Conservation (phyloP, 2,888 invertebrate species). For the Aproaerema taeniolella region DNA sequence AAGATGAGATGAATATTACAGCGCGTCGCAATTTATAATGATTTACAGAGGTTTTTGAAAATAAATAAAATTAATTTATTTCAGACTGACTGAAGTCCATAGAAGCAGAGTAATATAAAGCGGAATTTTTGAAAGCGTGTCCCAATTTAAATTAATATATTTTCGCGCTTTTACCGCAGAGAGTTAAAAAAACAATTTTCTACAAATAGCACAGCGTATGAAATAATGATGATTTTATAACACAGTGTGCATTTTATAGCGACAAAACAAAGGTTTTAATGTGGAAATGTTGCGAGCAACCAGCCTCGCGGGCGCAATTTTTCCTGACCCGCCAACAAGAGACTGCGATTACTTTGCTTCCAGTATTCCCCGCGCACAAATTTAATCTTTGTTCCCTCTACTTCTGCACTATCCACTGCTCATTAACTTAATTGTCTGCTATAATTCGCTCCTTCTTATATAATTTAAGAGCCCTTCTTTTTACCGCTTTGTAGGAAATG, state of each 20-base stretch:
- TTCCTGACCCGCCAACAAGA: slow-evolving; percentile 27
- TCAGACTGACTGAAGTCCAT: no score
- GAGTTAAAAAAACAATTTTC: not conserved
- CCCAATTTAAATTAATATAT: no score
- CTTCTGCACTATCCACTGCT: slow-evolving; percentile 24
- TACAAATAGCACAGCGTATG: not conserved
- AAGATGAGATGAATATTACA: no score
- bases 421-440: slow-evolving; percentile 28
- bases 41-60: no score
- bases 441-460: slow-evolving; percentile 14
- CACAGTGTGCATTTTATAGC: slow-evolving; percentile 18
- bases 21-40: no score
- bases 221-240: slow-evolving; percentile 2
- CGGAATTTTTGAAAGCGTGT: no score
- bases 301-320: slow-evolving; percentile 32
- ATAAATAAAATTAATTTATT: no score
- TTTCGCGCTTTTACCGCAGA: no score
- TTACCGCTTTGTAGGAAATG: slow-evolving; percentile 17
- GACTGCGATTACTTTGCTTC: slow-evolving; percentile 29
- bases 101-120: no score
- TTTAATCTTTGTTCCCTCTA: slow-evolving; percentile 32
- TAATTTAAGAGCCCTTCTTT: not conserved
- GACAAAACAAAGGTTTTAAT: slow-evolving; percentile 33
- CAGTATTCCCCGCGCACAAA: slow-evolving; percentile 33
- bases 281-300: slow-evolving; percentile 25